These are phyloP conservation scores for Octodonta nipae DNA, from an alignment of 2,888 invertebrate genomes.

Conservation along the genomic window DNA sequence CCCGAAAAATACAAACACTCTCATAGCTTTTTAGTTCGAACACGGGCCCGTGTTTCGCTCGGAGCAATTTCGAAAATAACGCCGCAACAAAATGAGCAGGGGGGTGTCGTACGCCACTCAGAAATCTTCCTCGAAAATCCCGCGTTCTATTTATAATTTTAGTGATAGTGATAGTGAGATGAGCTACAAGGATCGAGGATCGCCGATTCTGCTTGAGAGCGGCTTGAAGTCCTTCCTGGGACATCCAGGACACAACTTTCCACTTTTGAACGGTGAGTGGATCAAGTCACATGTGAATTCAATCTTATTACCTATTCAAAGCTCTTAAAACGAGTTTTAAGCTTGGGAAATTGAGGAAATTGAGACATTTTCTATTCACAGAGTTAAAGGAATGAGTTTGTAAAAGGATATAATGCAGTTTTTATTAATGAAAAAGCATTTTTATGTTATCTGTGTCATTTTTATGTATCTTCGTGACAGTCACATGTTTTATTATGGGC, in stretches of 20 bases:
- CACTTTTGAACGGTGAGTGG: slow-evolving; percentile 65
- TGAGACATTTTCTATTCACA: too few relatives aligned
- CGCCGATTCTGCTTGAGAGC: slow-evolving; percentile 78
- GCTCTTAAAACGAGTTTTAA: too few relatives aligned
- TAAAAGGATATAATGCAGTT: too few relatives aligned
- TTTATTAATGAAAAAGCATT: slow-evolving; percentile 13
- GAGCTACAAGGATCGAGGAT: slow-evolving; percentile 76
- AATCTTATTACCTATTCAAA: too few relatives aligned
- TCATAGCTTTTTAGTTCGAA: too few relatives aligned
- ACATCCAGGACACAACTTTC: slow-evolving; percentile 69
- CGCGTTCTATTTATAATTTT: slow-evolving; percentile 35
- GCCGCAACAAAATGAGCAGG: slow-evolving; percentile 16
- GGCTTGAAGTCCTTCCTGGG: slow-evolving; percentile 75
- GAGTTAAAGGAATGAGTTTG: too few relatives aligned
- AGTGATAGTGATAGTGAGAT: slow-evolving; percentile 51
- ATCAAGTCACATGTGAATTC: slow-evolving; percentile 31
- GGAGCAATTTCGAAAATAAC: slow-evolving; percentile 4
- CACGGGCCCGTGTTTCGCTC: too few relatives aligned
- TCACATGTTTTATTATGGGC: slow-evolving; percentile 23
- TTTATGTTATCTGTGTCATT: slow-evolving; percentile 10
- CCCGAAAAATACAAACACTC: too few relatives aligned
- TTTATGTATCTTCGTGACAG: slow-evolving; percentile 11
- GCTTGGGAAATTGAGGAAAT: too few relatives aligned
- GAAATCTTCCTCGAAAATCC: slow-evolving; percentile 33
- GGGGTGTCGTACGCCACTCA: slow-evolving; percentile 23